These are phyloP conservation scores for Epinephelus cyanopodus DNA, from an alignment of 2,113 vertebrate genomes.

Conservation along the genomic window DNA sequence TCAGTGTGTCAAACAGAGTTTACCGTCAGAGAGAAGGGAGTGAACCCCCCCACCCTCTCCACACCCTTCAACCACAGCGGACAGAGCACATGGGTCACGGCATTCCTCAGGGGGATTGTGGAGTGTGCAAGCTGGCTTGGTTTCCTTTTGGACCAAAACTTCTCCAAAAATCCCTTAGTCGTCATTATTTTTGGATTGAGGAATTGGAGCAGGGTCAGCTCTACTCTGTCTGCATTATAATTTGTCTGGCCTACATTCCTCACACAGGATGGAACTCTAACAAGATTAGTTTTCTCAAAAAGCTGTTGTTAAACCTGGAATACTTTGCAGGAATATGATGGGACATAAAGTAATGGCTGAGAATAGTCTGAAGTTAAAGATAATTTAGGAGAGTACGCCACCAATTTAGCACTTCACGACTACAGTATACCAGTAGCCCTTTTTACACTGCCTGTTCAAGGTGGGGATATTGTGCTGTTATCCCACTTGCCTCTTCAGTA, in stretches of 20 bases:
- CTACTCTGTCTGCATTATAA: slow-evolving; percentile 46
- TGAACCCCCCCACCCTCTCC: slow-evolving; percentile 8
- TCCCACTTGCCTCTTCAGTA: no score
- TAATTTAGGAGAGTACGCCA: neutral
- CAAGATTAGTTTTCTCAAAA: slow-evolving; percentile 20
- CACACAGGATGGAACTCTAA: slow-evolving; percentile 27
- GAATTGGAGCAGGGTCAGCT: slow-evolving; percentile 41
- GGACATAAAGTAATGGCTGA: neutral
- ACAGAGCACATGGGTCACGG: slow-evolving; percentile 55
- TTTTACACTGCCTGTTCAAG: no score
- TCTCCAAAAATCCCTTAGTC: slow-evolving; percentile 58
- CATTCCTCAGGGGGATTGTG: slow-evolving; percentile 71
- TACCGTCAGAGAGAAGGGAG: slow-evolving; percentile 18
- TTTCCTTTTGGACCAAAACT: slow-evolving; percentile 62
- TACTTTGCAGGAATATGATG: neutral
- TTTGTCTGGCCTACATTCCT: slow-evolving; percentile 60
- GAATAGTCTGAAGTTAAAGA: neutral
- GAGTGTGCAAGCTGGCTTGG: slow-evolving; percentile 54
- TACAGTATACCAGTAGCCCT: neutral
- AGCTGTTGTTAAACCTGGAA: slow-evolving; percentile 1
- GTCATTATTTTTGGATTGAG: slow-evolving; percentile 66
- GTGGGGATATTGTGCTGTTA: no score
- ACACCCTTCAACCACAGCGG: slow-evolving; percentile 62
- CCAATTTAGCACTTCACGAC: neutral
- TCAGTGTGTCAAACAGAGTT: slow-evolving; percentile 66